A percentile compares a stretch with the other conserved stretches of the same genome.
phyloP scores from a whole-genome alignment of 2,113 vertebrate genomes.

The Pseudorectes ferrugineus region DNA sequence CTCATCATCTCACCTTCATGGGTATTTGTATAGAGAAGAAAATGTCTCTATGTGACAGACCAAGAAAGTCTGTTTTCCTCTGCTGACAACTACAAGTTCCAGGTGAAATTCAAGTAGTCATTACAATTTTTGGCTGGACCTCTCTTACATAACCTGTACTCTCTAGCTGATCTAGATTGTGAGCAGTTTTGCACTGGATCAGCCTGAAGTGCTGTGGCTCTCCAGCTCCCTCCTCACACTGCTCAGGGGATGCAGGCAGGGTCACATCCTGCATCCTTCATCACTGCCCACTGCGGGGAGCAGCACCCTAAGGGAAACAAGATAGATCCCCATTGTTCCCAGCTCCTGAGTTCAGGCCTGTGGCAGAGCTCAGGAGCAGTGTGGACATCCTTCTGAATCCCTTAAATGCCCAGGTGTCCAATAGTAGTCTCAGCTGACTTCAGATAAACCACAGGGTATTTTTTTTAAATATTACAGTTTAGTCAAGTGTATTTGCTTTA shows the following conservation, averaged over 20 bases:
- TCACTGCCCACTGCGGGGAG: rapidly evolving
- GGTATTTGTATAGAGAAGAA: not conserved
- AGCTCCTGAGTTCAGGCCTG: not conserved
- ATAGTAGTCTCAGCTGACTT: not conserved
- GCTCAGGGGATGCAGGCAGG: not conserved
- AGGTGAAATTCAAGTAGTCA: not conserved
- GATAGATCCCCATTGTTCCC: not conserved
- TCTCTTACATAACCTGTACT: not conserved
- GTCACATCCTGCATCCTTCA: not conserved
- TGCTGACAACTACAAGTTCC: not conserved
- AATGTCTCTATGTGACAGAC: not conserved
- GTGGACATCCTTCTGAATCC: not conserved
- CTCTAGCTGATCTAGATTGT: not conserved
- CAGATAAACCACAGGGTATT: not conserved
- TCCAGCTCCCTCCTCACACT: not conserved
- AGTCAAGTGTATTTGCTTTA: not conserved
- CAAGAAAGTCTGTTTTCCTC: not conserved
- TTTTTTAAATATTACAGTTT: not conserved
- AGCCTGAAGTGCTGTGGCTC: not conserved
- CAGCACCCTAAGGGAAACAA: not conserved
- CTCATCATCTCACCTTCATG: not conserved
- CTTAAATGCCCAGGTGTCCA: not conserved
- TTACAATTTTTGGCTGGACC: not conserved
- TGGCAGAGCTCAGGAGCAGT: not conserved
- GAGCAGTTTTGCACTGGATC: not conserved